phyloP scores from a whole-genome alignment of 2,113 vertebrate species.

The Zosterops pallidus region DNA sequence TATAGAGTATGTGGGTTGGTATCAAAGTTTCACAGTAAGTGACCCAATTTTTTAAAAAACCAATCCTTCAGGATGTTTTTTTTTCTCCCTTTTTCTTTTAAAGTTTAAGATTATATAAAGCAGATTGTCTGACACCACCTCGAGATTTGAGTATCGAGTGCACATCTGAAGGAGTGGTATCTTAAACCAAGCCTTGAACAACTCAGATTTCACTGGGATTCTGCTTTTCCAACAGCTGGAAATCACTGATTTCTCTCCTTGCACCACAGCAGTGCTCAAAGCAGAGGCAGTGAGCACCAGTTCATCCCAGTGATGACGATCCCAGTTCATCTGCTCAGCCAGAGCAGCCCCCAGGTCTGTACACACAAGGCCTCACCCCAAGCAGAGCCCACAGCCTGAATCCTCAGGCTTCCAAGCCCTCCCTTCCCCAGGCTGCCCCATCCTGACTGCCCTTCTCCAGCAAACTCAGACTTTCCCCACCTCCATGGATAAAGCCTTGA shows the following conservation, averaged over 20 bases:
- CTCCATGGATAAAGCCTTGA: conserved; percentile 30
- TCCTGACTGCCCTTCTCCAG: not conserved
- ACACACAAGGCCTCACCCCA: conserved; percentile 36
- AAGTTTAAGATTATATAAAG: not conserved
- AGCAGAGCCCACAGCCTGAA: not conserved
- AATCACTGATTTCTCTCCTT: not conserved
- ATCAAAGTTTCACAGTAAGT: conserved; percentile 90
- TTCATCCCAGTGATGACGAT: accelerated
- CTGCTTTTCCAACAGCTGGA: not conserved
- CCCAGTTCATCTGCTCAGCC: not conserved
- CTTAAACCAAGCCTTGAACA: conserved; percentile 94
- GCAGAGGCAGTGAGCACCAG: not conserved
- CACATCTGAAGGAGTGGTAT: conserved; percentile 97
- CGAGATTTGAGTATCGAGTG: conserved; percentile 30
- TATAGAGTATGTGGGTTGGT: conserved; percentile 77
- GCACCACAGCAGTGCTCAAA: not conserved
- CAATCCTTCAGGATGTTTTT: conserved; percentile 94
- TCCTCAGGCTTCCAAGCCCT: not conserved
- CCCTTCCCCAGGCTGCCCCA: not conserved
- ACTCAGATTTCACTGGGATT: conserved; percentile 77
- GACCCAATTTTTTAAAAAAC: conserved; percentile 88
- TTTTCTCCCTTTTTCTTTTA: not conserved
- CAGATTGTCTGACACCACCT: not conserved
- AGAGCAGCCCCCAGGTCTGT: conserved; percentile 32
- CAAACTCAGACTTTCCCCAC: conserved; percentile 57